Percentiles rank a stretch among this genome's conserved stretches.
These are phyloP conservation scores for Leptestheria dahalacensis DNA, from an alignment of 1,140 invertebrate species.

Conservation along the genomic window DNA sequence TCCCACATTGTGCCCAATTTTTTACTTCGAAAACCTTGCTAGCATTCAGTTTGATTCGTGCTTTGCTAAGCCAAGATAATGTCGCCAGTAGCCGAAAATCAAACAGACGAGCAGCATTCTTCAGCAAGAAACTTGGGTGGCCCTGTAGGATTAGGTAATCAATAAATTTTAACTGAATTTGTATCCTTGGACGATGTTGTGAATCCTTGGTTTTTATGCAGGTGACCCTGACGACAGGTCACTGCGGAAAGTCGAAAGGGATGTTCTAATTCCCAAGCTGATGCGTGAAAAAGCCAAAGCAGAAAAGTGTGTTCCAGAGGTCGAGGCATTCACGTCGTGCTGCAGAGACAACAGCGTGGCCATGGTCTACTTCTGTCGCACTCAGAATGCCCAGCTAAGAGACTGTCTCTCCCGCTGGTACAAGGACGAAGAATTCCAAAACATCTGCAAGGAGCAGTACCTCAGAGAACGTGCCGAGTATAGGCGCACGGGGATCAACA, in stretches of 20 bases:
- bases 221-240: constrained; percentile 67
- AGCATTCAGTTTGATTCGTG: no score
- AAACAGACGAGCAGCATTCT: no score
- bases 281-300: constrained; percentile 58
- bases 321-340: constrained; percentile 56
- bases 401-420: constrained; percentile 60
- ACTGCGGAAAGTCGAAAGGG: constrained; percentile 67
- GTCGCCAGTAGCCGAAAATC: no score
- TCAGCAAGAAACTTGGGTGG: neutral
- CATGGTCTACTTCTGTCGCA: constrained; percentile 55
- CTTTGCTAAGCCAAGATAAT: no score
- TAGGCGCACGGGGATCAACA: constrained; percentile 53
- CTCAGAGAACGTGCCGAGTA: constrained; percentile 63
- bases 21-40: no score
- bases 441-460: constrained; percentile 59
- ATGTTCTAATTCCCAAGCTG: constrained; percentile 69
- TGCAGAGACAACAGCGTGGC: constrained; percentile 47
- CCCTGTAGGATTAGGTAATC: constrained; percentile 15
- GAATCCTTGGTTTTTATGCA: no score
- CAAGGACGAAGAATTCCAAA: constrained; percentile 51
- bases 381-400: constrained; percentile 48
- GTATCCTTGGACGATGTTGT: no score
- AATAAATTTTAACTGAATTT: no score
- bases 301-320: constrained; percentile 57
- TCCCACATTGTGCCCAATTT: no score